A percentile compares a stretch with the other conserved stretches of the same genome.
Conservation (phyloP, 2,113 vertebrate species). For the Quiscalus mexicanus region DNA sequence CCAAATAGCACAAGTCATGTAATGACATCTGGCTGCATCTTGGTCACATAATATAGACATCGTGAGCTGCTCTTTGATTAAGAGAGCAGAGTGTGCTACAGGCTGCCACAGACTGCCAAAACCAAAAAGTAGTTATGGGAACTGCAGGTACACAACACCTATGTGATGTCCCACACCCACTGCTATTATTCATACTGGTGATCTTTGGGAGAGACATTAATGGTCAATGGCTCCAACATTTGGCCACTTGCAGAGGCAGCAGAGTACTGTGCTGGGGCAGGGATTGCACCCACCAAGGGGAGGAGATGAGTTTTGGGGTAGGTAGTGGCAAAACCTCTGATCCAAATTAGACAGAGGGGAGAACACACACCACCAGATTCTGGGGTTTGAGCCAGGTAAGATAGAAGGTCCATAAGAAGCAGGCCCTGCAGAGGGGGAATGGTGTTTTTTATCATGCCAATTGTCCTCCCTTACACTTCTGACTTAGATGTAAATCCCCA, state of each 20-base stretch:
- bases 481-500: not conserved
- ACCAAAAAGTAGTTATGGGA: not conserved
- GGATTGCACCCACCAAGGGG: not conserved
- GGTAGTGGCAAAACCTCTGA: not conserved
- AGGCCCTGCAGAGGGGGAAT: fast-evolving
- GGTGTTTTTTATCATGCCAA: not conserved
- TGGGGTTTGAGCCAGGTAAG: not conserved
- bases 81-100: not conserved
- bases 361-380: not conserved
- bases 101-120: not conserved
- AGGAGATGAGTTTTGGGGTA: not conserved
- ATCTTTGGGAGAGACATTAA: not conserved
- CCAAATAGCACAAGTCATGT: not conserved
- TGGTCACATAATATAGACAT: not conserved
- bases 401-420: not conserved
- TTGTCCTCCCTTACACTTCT: not conserved
- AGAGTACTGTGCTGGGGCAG: not conserved
- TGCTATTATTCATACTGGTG: not conserved
- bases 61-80: not conserved
- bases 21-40: not conserved
- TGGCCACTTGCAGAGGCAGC: not conserved
- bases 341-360: not conserved
- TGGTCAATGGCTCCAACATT: not conserved
- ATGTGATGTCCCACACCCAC: fast-evolving
- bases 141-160: not conserved